phyloP scores from a whole-genome alignment of 2,888 invertebrate genomes.

The Ceramica pisi region DNA sequence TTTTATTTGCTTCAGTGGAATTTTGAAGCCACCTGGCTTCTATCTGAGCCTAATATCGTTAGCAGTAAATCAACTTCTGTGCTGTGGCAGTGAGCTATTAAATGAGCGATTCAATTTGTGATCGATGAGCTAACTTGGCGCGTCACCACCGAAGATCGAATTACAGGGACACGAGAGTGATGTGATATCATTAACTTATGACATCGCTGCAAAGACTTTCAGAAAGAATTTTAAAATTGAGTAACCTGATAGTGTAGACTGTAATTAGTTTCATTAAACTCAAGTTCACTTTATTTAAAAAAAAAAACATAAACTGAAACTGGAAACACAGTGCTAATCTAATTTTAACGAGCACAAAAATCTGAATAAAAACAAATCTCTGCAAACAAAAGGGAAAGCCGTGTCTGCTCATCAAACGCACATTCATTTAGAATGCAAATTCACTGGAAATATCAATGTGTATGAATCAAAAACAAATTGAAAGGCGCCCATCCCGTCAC shows the following conservation, averaged over 20 bases:
- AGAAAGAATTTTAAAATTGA: slow-evolving; percentile 18
- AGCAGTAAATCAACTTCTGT: slow-evolving; percentile 6
- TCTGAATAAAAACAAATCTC: slow-evolving; percentile 18
- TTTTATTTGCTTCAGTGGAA: background rate
- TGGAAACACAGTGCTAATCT: slow-evolving; percentile 13
- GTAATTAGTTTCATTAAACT: slow-evolving; percentile 5
- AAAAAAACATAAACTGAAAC: slow-evolving; percentile 8
- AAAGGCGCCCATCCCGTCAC: slow-evolving; percentile 30
- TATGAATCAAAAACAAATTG: slow-evolving; percentile 59
- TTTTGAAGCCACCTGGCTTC: background rate
- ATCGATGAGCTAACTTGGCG: slow-evolving; percentile 57
- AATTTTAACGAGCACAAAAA: slow-evolving; percentile 35
- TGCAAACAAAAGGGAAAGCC: slow-evolving; percentile 35
- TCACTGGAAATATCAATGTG: slow-evolving; percentile 55
- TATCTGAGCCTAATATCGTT: too few species aligned
- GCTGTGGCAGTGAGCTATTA: slow-evolving; percentile 35
- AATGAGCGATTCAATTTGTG: slow-evolving; percentile 59
- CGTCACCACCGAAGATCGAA: slow-evolving; percentile 44
- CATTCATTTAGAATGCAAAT: slow-evolving; percentile 61
- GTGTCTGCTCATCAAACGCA: slow-evolving; percentile 47
- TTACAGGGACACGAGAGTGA: slow-evolving; percentile 37
- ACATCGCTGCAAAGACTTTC: slow-evolving; percentile 17
- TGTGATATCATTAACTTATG: slow-evolving; percentile 56
- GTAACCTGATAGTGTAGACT: background rate
- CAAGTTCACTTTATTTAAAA: slow-evolving; percentile 3